Evolutionary conservation across 2,113 vertebrate genomes (phyloP).

Genomic region (Erythrolamprus reginae): DNA sequence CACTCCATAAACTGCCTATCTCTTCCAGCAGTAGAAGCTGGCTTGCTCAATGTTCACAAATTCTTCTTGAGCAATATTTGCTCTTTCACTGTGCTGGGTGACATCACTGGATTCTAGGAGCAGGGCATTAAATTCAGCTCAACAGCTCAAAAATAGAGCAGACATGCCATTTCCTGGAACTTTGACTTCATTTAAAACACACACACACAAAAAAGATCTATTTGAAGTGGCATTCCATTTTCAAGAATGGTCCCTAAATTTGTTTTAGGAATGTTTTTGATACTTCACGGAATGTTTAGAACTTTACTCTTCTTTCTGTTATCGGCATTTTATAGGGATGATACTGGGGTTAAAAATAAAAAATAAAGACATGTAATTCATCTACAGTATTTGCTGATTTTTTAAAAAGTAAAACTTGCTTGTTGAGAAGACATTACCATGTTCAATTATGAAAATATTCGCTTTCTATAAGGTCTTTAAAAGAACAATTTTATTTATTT

Average conservation of each 20-base stretch:
- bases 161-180: background rate
- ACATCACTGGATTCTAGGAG: background rate
- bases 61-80: background rate
- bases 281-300: background rate
- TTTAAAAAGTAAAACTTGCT: background rate
- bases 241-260: background rate
- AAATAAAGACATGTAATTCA: background rate
- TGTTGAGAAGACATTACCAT: background rate
- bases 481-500: background rate
- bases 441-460: background rate
- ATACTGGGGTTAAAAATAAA: background rate
- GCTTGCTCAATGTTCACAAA: background rate
- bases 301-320: background rate
- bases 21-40: background rate
- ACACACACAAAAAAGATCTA: too few relatives aligned
- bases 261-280: background rate
- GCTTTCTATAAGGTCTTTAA: background rate
- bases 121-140: background rate
- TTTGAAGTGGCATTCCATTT: background rate
- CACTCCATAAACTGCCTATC: background rate
- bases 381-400: background rate
- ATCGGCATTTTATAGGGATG: background rate
- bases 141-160: background rate
- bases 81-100: background rate
- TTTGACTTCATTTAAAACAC: background rate